Conservation (phyloP, 1,140 invertebrate species). For the Dermatophagoides farinae region DNA sequence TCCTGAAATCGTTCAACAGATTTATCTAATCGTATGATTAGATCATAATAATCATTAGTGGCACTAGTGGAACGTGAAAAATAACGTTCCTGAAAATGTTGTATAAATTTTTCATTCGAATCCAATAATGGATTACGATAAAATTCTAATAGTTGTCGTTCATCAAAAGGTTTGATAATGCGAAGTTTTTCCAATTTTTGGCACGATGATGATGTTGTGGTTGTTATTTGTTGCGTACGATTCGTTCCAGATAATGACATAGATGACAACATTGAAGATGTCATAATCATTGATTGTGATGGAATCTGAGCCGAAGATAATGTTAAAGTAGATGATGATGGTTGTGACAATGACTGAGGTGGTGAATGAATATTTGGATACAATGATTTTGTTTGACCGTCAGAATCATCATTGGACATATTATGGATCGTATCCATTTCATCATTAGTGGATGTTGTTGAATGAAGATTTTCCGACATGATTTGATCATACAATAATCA, state of each 20-base stretch:
- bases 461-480: too few species aligned
- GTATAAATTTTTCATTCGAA: constrained; percentile 1
- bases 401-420: too few species aligned
- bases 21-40: constrained; percentile 8
- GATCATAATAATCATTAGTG: constrained; percentile 4
- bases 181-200: constrained; percentile 13
- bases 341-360: too few species aligned
- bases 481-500: too few species aligned
- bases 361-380: too few species aligned
- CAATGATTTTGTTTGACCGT: too few species aligned
- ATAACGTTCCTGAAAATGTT: constrained; percentile 8
- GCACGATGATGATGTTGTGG: not conserved
- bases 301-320: too few species aligned
- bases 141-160: constrained; percentile 10
- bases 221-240: not conserved
- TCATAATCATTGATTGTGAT: not conserved
- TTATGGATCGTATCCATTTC: too few species aligned
- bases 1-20: constrained; percentile 8
- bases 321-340: too few species aligned
- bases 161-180: constrained; percentile 14
- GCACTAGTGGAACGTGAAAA: not conserved
- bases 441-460: too few species aligned
- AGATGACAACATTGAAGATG: not conserved
- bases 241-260: not conserved
- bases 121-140: constrained; percentile 9